A percentile compares a stretch with the other conserved stretches of the same genome.
Evolutionary conservation across 2,888 invertebrate genomes (phyloP).

Genomic region (Drosophila neotestacea): DNA sequence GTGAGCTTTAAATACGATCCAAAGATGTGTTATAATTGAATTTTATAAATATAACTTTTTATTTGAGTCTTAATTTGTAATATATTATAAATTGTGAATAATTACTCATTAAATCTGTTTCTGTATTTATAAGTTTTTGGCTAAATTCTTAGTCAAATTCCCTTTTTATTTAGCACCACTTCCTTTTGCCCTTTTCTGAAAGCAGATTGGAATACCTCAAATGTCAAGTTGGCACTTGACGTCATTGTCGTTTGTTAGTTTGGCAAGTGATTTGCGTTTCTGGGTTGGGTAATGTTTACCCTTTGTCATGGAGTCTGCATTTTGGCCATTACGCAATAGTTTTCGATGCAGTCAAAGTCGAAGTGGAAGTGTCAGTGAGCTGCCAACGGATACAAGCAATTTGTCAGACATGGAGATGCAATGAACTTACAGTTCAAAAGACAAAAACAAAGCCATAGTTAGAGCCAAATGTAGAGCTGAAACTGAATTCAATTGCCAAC

Average conservation of each 20-base stretch:
- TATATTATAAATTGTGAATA: no score
- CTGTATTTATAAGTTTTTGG: background rate
- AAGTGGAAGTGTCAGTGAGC: constrained; percentile 2
- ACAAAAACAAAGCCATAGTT: background rate
- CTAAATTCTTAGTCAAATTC: background rate
- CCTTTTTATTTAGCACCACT: no score
- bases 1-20: no score
- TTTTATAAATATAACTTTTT: no score
- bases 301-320: constrained; percentile 28
- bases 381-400: constrained; percentile 71
- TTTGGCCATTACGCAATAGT: constrained; percentile 31
- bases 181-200: background rate
- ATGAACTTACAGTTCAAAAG: constrained; percentile 30
- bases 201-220: constrained; percentile 17
- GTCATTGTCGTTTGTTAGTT: constrained; percentile 4
- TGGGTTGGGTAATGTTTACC: constrained; percentile 46
- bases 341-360: constrained; percentile 10
- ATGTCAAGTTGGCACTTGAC: constrained; percentile 52
- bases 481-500: background rate
- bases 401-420: constrained; percentile 57
- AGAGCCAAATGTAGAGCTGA: constrained; percentile 3
- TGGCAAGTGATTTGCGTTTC: constrained; percentile 22
- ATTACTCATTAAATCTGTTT: background rate
- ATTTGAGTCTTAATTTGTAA: no score
- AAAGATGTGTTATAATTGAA: no score